Evolutionary conservation across 2,797 vertebrate genomes (phyloP).

Genomic region (Leptatherina wallacei): DNA sequence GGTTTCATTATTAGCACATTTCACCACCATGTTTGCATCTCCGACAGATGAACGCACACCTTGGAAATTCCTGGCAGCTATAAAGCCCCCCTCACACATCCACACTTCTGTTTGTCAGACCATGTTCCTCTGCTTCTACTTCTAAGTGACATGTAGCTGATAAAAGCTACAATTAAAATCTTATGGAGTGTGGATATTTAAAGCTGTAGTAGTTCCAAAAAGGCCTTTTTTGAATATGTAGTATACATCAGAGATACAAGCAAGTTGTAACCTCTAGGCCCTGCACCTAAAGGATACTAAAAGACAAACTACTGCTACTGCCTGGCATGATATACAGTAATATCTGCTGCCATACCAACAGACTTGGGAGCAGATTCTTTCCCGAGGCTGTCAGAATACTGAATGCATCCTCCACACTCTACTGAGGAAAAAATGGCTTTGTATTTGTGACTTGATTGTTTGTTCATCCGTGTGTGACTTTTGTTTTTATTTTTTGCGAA

Average conservation of each 20-base stretch:
- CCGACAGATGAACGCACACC: neutral
- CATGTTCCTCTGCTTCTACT: neutral
- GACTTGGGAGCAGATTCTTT: slow-evolving; percentile 8
- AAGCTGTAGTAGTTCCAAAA: neutral
- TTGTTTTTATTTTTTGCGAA: slow-evolving; percentile 3
- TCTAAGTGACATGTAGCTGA: neutral
- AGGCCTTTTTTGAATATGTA: neutral
- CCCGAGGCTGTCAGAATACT: slow-evolving; percentile 6
- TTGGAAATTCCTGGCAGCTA: neutral
- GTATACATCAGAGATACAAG: neutral
- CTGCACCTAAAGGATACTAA: neutral
- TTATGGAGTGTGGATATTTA: neutral
- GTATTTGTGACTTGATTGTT: slow-evolving; percentile 18
- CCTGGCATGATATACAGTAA: slow-evolving; percentile 1
- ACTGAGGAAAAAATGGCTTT: slow-evolving; percentile 1
- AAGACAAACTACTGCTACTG: slow-evolving; percentile 1
- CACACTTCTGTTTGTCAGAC: neutral
- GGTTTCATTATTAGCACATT: neutral
- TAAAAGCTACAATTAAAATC: neutral
- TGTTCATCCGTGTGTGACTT: slow-evolving; percentile 12
- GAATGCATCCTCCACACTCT: neutral
- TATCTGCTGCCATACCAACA: neutral
- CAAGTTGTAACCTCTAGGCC: neutral
- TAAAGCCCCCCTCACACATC: neutral
- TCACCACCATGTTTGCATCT: neutral